phyloP scores from a whole-genome alignment of 2,888 invertebrate species.

The Volucella bombylans region DNA sequence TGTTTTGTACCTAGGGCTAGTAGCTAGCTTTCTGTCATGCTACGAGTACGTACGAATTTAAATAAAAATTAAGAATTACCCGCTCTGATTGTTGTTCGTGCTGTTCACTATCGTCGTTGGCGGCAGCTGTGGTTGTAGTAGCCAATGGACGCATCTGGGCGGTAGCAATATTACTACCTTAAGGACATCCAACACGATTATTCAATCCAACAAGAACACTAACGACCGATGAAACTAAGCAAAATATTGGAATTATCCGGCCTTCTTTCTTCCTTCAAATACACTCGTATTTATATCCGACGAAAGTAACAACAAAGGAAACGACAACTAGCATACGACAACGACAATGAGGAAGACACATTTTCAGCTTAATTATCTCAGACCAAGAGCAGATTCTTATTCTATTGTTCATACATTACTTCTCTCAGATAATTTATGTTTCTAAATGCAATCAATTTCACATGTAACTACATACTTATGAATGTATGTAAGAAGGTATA shows the following conservation, averaged over 20 bases:
- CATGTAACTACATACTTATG: neutral
- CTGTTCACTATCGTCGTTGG: neutral
- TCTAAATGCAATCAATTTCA: slow-evolving; percentile 50
- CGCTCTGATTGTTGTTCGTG: slow-evolving; percentile 72
- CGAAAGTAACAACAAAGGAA: slow-evolving; percentile 22
- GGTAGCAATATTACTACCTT: slow-evolving; percentile 60
- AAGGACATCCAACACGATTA: slow-evolving; percentile 70
- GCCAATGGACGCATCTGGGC: slow-evolving; percentile 62
- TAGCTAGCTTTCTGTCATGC: slow-evolving; percentile 17
- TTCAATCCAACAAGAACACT: slow-evolving; percentile 54
- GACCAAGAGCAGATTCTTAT: slow-evolving; percentile 46
- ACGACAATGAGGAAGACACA: slow-evolving; percentile 46
- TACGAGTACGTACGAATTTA: slow-evolving; percentile 54
- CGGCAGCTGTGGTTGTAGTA: neutral
- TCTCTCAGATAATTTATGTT: slow-evolving; percentile 45
- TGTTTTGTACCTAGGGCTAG: slow-evolving; percentile 1
- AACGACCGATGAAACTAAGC: slow-evolving; percentile 38
- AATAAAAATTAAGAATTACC: slow-evolving; percentile 72
- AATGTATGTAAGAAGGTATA: neutral
- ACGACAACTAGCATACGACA: neutral
- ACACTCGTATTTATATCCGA: slow-evolving; percentile 15
- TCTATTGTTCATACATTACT: slow-evolving; percentile 62
- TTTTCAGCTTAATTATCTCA: slow-evolving; percentile 62
- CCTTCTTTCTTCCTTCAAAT: neutral
- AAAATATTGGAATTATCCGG: slow-evolving; percentile 43